phyloP scores from a whole-genome alignment of 2,113 vertebrate species.

The Clinocottus analis region DNA sequence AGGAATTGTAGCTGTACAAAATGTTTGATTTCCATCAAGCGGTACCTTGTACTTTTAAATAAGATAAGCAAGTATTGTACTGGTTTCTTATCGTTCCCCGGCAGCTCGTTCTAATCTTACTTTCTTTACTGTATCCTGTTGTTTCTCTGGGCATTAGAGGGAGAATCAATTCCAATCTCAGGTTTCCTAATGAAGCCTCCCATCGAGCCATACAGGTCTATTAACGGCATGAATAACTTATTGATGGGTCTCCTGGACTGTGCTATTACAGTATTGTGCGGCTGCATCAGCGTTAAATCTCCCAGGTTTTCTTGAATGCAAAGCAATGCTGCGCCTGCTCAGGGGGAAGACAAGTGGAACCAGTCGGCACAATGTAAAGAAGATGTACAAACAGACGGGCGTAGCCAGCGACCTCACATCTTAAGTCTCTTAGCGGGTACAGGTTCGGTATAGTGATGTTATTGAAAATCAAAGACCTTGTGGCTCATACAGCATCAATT shows the following conservation, averaged over 20 bases:
- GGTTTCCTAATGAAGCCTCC: slow-evolving; percentile 75
- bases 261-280: slow-evolving; percentile 34
- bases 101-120: slow-evolving; percentile 46
- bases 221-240: slow-evolving; percentile 80
- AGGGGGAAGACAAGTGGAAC: slow-evolving; percentile 31
- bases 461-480: neutral
- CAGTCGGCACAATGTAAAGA: slow-evolving; percentile 20
- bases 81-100: neutral
- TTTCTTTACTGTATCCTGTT: slow-evolving; percentile 56
- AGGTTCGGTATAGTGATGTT: neutral
- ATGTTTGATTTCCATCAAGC: no score
- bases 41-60: no score
- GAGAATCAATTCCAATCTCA: slow-evolving; percentile 78
- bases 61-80: neutral
- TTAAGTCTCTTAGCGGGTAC: neutral
- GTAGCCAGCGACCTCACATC: neutral
- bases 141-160: slow-evolving; percentile 65
- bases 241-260: slow-evolving; percentile 59
- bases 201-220: slow-evolving; percentile 66
- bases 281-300: slow-evolving; percentile 32
- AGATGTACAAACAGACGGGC: neutral
- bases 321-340: neutral
- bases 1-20: neutral
- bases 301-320: neutral
- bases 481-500: neutral